Evolutionary conservation across 2,888 invertebrate species (phyloP).

Genomic region (Epinotia ramella): DNA sequence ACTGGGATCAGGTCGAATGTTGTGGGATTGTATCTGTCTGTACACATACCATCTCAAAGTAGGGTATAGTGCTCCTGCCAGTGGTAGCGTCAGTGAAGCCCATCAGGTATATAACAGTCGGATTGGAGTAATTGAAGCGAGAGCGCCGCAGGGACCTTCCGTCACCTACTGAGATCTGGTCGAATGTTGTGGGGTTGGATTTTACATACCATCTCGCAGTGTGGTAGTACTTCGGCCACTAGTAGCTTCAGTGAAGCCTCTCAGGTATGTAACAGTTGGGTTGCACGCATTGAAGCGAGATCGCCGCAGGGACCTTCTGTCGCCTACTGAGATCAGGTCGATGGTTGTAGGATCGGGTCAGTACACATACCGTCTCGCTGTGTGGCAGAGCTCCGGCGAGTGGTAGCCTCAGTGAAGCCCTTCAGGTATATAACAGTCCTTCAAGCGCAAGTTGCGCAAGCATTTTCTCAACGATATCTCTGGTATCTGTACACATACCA

Average conservation of each 20-base stretch:
- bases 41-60: too few relatives aligned
- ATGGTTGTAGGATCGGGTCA: conserved; percentile 84
- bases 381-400: conserved; percentile 87
- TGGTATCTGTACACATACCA: conserved; percentile 75
- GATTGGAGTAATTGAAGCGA: conserved; percentile 76
- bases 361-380: conserved; percentile 83
- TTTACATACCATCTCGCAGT: conserved; percentile 85
- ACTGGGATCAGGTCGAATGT: conserved; percentile 79
- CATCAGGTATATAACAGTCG: too few relatives aligned
- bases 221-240: conserved; percentile 87
- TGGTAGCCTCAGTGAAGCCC: conserved; percentile 90
- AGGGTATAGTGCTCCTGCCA: too few relatives aligned
- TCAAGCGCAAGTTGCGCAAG: too few relatives aligned
- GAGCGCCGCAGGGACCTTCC: conserved; percentile 77
- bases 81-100: too few relatives aligned
- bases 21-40: conserved; percentile 83
- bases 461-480: too few relatives aligned
- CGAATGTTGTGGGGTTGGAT: conserved; percentile 81
- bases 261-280: conserved; percentile 89
- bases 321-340: conserved; percentile 79
- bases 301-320: conserved; percentile 73
- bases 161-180: conserved; percentile 81
- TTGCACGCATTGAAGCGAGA: conserved; percentile 84
- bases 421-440: conserved; percentile 89
- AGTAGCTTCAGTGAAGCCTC: conserved; percentile 91